These are phyloP conservation scores for Stenotaenia linearis DNA, from an alignment of 2,888 invertebrate species.

Conservation along the genomic window DNA sequence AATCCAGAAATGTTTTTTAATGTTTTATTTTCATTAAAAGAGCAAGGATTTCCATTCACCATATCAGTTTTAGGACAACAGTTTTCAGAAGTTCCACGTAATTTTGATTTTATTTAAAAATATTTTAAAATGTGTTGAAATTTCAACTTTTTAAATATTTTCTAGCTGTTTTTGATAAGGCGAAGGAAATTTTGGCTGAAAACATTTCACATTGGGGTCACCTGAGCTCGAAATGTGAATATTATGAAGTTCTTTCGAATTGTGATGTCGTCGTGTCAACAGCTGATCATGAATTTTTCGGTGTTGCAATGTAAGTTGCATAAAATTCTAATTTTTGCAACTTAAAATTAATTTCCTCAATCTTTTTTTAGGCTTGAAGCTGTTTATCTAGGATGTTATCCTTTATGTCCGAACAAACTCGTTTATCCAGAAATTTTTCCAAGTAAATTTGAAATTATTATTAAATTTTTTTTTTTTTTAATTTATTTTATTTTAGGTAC, in stretches of 20 bases:
- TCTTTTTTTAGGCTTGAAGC: slow-evolving; percentile 59
- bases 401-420: slow-evolving; percentile 61
- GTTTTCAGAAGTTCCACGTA: slow-evolving; percentile 56
- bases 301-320: slow-evolving; percentile 61
- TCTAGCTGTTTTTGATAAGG: slow-evolving; percentile 54
- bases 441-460: not conserved
- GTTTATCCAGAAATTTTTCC: slow-evolving; percentile 69
- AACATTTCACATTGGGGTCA: slow-evolving; percentile 58
- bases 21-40: slow-evolving; percentile 52
- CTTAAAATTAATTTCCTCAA: slow-evolving; percentile 30
- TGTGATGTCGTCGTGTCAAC: slow-evolving; percentile 66
- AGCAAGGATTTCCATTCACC: slow-evolving; percentile 54
- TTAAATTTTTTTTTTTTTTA: not conserved
- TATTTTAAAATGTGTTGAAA: not conserved
- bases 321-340: not conserved
- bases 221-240: slow-evolving; percentile 54
- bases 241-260: slow-evolving; percentile 53
- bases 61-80: slow-evolving; percentile 60
- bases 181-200: slow-evolving; percentile 47
- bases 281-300: slow-evolving; percentile 69
- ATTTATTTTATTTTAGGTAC: slow-evolving; percentile 44
- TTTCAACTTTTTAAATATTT: no score
- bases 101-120: slow-evolving; percentile 13
- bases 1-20: slow-evolving; percentile 61
- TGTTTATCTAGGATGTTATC: slow-evolving; percentile 62